Percentiles rank a stretch among this genome's conserved stretches.
These are phyloP conservation scores for Porites rus DNA, from an alignment of 92 coral and sea anemone genomes.

Conservation along the genomic window DNA sequence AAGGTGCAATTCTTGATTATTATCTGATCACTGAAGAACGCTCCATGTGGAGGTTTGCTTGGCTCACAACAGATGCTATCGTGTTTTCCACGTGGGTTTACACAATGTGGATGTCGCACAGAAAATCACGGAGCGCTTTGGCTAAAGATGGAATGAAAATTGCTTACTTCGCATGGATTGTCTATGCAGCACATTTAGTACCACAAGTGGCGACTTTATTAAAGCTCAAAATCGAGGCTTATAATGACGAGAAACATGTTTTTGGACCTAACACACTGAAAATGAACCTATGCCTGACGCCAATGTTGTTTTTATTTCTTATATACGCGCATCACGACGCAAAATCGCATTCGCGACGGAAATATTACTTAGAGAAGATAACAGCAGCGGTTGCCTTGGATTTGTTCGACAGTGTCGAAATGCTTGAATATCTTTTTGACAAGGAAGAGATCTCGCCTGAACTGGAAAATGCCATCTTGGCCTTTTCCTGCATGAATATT, in stretches of 20 bases:
- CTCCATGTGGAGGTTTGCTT: conserved; percentile 69
- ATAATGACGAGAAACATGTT: conserved; percentile 67
- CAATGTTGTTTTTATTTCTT: conserved; percentile 72
- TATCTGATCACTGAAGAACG: conserved; percentile 62
- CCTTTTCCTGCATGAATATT: conserved; percentile 82
- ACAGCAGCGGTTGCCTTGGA: conserved; percentile 86
- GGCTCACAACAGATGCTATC: conserved; percentile 82
- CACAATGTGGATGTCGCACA: conserved; percentile 83
- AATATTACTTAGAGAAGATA: conserved; percentile 85
- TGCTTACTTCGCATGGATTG: conserved; percentile 90
- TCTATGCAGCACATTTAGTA: conserved; percentile 80
- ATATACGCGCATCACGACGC: conserved; percentile 90
- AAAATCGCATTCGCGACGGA: conserved; percentile 76
- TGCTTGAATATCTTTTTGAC: conserved; percentile 88
- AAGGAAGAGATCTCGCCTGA: conserved; percentile 45
- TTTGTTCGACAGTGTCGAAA: conserved; percentile 93
- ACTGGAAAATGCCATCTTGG: conserved; percentile 65
- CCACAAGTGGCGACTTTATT: conserved; percentile 87
- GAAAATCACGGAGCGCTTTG: conserved; percentile 27
- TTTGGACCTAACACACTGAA: conserved; percentile 83
- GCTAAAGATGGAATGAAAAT: conserved; percentile 76
- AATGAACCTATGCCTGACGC: conserved; percentile 81
- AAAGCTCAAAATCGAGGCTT: conserved; percentile 43
- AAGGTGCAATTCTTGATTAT: conserved; percentile 83
- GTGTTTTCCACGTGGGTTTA: conserved; percentile 75